A percentile compares a stretch with the other conserved stretches of the same genome.
phyloP scores from a whole-genome alignment of 2,797 vertebrate species.

The Craterocephalus amniculus region DNA sequence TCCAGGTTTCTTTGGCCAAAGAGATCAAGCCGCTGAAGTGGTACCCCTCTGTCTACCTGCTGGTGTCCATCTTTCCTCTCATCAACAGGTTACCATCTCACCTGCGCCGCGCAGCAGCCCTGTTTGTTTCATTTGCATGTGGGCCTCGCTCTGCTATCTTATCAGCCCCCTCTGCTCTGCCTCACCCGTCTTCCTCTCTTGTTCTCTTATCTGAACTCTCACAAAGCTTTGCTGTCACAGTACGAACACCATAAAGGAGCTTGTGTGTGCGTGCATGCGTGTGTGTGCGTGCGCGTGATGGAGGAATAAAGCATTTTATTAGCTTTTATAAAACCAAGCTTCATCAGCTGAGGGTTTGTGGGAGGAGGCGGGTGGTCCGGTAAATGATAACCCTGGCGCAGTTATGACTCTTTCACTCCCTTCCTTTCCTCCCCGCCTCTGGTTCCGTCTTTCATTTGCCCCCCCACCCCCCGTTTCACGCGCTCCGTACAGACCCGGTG shows the following conservation, averaged over 20 bases:
- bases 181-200: slow-evolving; percentile 38
- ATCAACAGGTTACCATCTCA: slow-evolving; percentile 83
- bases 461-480: background rate
- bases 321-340: slow-evolving; percentile 65
- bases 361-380: slow-evolving; percentile 64
- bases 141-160: slow-evolving; percentile 57
- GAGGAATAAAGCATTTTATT: slow-evolving; percentile 63
- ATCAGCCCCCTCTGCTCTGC: slow-evolving; percentile 17
- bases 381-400: slow-evolving; percentile 73
- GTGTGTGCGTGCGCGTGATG: slow-evolving; percentile 29
- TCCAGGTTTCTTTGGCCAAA: slow-evolving; percentile 81
- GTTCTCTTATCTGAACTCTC: slow-evolving; percentile 65
- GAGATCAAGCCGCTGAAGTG: slow-evolving; percentile 84
- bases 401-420: slow-evolving; percentile 61
- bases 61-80: slow-evolving; percentile 84
- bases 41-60: slow-evolving; percentile 88
- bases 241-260: slow-evolving; percentile 28
- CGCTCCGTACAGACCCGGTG: slow-evolving; percentile 34
- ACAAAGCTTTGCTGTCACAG: slow-evolving; percentile 47
- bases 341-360: slow-evolving; percentile 53
- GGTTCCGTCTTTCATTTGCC: slow-evolving; percentile 26
- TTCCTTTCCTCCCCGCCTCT: slow-evolving; percentile 7
- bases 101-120: slow-evolving; percentile 21
- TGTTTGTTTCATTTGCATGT: slow-evolving; percentile 63
- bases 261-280: slow-evolving; percentile 24